Evolutionary conservation across 2,797 vertebrate genomes (phyloP).

Genomic region (Sebastolobus altivelis): DNA sequence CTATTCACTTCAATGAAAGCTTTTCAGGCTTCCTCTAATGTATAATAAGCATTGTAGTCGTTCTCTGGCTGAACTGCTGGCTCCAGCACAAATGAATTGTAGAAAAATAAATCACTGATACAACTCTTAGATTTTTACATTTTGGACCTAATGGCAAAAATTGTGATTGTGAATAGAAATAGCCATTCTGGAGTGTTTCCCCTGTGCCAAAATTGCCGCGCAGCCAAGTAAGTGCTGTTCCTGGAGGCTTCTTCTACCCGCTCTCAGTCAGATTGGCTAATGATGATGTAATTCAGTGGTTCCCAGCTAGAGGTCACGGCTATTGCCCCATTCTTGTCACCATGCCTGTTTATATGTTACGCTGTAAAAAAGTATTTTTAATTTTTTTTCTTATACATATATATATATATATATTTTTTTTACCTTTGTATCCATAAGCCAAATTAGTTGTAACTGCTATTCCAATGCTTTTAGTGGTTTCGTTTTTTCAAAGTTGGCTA

Average conservation of each 20-base stretch:
- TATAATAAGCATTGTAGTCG: neutral
- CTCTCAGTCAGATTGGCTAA: constrained; percentile 1
- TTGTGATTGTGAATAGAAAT: neutral
- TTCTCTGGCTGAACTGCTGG: neutral
- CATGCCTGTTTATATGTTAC: neutral
- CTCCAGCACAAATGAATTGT: neutral
- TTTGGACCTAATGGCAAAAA: neutral
- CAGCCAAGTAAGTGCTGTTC: neutral
- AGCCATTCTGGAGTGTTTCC: no score
- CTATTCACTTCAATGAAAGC: neutral
- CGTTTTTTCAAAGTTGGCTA: neutral
- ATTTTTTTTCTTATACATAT: no score
- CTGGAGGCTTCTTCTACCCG: neutral
- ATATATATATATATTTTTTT: neutral
- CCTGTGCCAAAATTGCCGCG: neutral
- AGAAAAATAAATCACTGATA: neutral
- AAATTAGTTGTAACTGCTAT: neutral
- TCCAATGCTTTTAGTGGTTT: neutral
- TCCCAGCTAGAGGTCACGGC: neutral
- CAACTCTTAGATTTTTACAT: neutral
- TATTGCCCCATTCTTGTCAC: neutral
- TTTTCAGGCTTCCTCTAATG: neutral
- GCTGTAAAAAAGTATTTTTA: neutral
- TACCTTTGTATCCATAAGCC: neutral
- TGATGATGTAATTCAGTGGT: constrained; percentile 26